Conservation (phyloP, 2,888 invertebrate genomes). For the Abrostola triplasia region DNA sequence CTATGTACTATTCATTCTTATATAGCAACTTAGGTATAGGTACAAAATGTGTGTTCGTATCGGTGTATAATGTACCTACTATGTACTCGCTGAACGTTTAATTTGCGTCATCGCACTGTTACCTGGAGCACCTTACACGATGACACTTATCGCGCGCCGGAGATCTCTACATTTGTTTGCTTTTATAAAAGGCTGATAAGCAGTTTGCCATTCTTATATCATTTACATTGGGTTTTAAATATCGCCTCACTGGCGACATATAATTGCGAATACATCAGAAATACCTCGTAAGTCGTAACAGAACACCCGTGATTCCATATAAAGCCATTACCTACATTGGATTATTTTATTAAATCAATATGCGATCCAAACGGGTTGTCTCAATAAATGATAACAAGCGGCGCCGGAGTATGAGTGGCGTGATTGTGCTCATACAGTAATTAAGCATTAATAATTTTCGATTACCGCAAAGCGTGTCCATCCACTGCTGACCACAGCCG, state of each 20-base stretch:
- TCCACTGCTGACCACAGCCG: conserved; percentile 61
- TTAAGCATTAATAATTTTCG: conserved; percentile 82
- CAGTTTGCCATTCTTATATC: conserved; percentile 58
- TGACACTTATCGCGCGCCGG: conserved; percentile 51
- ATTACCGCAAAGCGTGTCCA: conserved; percentile 76
- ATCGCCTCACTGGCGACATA: conserved; percentile 56
- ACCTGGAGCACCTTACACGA: conserved; percentile 25
- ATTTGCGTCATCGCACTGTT: conserved; percentile 30
- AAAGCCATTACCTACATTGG: conserved; percentile 29
- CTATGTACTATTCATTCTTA: conserved; percentile 15
- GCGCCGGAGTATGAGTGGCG: conserved; percentile 45
- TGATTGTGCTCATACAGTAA: conserved; percentile 66
- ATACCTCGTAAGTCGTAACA: conserved; percentile 26
- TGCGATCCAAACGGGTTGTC: conserved; percentile 49
- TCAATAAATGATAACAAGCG: conserved; percentile 58
- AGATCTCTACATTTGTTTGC: conserved; percentile 60
- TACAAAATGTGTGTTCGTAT: background rate
- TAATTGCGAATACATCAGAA: conserved; percentile 46
- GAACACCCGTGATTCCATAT: conserved; percentile 41
- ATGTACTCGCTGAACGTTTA: conserved; percentile 8
- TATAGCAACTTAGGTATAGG: background rate
- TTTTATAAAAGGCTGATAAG: conserved; percentile 65
- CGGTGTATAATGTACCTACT: background rate
- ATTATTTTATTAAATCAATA: conserved; percentile 35
- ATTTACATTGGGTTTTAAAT: conserved; percentile 62